Conservation (phyloP, 2,797 vertebrate genomes). For the Paramormyrops hopkinsi region DNA sequence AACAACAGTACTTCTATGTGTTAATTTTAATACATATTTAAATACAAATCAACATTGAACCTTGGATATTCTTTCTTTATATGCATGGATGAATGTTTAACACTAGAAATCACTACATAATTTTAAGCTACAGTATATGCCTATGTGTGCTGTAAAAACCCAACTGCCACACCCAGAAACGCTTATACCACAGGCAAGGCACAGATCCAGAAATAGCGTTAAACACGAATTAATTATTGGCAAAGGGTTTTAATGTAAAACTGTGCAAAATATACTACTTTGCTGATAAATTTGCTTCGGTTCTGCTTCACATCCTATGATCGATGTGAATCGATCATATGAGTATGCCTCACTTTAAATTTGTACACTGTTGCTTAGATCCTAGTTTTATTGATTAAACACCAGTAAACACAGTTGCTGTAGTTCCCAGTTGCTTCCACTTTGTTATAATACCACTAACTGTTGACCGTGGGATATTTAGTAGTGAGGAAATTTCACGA, state of each 20-base stretch:
- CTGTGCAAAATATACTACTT: neutral
- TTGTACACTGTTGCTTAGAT: neutral
- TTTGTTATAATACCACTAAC: neutral
- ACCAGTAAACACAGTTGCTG: neutral
- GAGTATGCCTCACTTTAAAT: neutral
- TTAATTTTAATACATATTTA: neutral
- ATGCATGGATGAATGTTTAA: neutral
- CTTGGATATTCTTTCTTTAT: neutral
- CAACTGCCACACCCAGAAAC: neutral
- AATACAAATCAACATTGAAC: neutral
- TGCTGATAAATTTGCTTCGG: neutral
- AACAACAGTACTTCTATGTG: neutral
- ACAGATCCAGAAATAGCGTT: conserved; percentile 1
- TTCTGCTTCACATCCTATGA: neutral
- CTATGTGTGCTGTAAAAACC: neutral
- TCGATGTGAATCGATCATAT: neutral
- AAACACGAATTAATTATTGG: conserved; percentile 16
- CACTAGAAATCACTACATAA: neutral
- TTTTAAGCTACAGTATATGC: neutral
- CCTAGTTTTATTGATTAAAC: neutral
- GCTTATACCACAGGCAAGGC: neutral
- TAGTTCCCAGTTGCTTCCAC: neutral
- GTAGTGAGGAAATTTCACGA: neutral
- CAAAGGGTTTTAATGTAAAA: neutral
- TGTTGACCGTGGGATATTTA: neutral